phyloP scores from a whole-genome alignment of 2,888 invertebrate genomes.

The Ernsta delagoae region DNA sequence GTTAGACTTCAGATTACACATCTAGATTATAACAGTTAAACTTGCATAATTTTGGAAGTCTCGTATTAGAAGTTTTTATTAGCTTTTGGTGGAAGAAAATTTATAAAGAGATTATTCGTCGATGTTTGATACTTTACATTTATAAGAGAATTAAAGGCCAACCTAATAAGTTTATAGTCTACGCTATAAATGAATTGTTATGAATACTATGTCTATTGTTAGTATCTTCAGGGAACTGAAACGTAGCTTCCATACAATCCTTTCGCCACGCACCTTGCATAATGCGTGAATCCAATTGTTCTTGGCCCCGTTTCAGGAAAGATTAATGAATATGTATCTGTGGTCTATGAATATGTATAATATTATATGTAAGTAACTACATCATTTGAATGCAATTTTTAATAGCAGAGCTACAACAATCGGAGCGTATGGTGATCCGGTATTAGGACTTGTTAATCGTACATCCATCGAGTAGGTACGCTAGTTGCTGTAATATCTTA shows the following conservation, averaged over 20 bases:
- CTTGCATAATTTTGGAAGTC: not conserved
- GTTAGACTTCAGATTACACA: not conserved
- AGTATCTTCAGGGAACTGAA: constrained; percentile 42
- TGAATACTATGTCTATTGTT: constrained; percentile 27
- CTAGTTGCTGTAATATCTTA: too few relatives aligned
- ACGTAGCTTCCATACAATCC: constrained; percentile 47
- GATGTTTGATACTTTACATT: too few relatives aligned
- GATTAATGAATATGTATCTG: constrained; percentile 33
- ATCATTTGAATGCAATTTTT: constrained; percentile 35
- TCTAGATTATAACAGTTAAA: not conserved
- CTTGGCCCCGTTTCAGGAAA: constrained; percentile 55
- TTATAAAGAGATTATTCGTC: too few relatives aligned
- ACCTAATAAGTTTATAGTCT: too few relatives aligned
- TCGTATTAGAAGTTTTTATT: not conserved
- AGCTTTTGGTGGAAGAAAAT: not conserved
- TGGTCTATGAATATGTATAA: constrained; percentile 25
- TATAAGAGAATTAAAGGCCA: too few relatives aligned
- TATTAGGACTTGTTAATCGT: too few relatives aligned
- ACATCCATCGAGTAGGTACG: too few relatives aligned
- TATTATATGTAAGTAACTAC: not conserved
- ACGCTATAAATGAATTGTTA: too few relatives aligned
- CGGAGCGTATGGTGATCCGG: not conserved
- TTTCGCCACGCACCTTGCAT: constrained; percentile 56
- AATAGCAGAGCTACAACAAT: constrained; percentile 15
- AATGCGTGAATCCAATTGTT: constrained; percentile 53